phyloP scores from a whole-genome alignment of 1,140 invertebrate species.

The Drosophila tsacasi region DNA sequence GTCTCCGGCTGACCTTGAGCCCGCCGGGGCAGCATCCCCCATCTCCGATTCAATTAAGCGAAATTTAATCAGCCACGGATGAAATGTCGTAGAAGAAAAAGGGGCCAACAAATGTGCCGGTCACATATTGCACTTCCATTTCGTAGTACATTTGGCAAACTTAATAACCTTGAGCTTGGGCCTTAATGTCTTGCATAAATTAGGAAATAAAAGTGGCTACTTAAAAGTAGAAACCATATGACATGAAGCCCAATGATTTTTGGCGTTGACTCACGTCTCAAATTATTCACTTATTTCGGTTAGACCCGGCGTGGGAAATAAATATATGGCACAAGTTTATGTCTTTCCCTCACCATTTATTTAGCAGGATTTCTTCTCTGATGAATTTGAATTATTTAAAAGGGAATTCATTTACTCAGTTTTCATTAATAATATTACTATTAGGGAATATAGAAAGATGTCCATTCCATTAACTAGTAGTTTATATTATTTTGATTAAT shows the following conservation, averaged over 20 bases:
- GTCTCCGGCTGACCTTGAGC: conserved; percentile 33
- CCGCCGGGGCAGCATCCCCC: conserved; percentile 3
- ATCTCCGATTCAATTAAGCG: conserved; percentile 35
- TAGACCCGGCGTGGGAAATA: conserved; percentile 6
- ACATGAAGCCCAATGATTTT: conserved; percentile 15
- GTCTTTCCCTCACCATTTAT: background rate
- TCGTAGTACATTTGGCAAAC: conserved; percentile 26
- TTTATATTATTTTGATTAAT: background rate
- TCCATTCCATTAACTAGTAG: background rate
- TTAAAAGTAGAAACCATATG: conserved; percentile 31
- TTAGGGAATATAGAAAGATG: too few species aligned
- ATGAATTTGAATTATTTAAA: conserved; percentile 5
- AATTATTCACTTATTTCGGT: conserved; percentile 30
- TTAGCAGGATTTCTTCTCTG: background rate
- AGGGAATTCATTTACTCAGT: background rate
- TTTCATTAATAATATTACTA: too few species aligned
- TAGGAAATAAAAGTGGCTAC: conserved; percentile 35
- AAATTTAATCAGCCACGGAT: conserved; percentile 62
- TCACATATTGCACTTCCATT: conserved; percentile 59
- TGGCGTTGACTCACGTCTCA: background rate
- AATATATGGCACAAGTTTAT: conserved; percentile 10
- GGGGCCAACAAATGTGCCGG: conserved; percentile 31
- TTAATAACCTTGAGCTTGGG: conserved; percentile 34
- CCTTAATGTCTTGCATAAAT: conserved; percentile 52
- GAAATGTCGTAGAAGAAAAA: conserved; percentile 41